Percentiles rank a stretch among this genome's conserved stretches.
Evolutionary conservation across 1,140 invertebrate genomes (phyloP).

Genomic region (Telenomus remus): DNA sequence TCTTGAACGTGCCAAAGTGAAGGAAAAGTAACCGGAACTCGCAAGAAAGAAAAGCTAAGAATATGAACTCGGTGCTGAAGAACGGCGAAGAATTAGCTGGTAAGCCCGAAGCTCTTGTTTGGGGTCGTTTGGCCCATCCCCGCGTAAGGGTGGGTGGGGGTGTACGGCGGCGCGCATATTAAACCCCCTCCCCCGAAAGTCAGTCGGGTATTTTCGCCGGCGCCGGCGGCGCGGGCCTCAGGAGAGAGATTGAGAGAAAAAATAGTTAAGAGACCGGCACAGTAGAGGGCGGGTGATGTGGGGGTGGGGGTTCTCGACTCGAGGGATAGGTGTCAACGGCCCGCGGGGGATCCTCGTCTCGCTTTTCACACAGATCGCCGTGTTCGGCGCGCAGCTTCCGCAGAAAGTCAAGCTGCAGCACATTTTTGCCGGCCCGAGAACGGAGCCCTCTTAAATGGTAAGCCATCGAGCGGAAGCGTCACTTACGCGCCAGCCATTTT

Average conservation of each 20-base stretch:
- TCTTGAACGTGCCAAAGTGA: too few relatives aligned
- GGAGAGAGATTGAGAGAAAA: constrained; percentile 66
- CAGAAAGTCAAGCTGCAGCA: not conserved
- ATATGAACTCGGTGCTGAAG: not conserved
- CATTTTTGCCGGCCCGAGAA: constrained; percentile 12
- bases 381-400: constrained; percentile 18
- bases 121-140: not conserved
- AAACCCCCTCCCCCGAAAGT: not conserved
- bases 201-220: constrained; percentile 69
- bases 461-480: constrained; percentile 35
- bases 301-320: constrained; percentile 67
- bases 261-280: constrained; percentile 74
- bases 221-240: constrained; percentile 53
- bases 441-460: constrained; percentile 62
- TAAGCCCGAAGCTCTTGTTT: too few relatives aligned
- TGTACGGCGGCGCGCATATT: constrained; percentile 20
- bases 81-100: too few relatives aligned
- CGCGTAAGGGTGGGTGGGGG: not conserved
- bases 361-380: constrained; percentile 33
- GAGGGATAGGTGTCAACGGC: constrained; percentile 73
- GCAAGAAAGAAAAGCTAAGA: too few relatives aligned
- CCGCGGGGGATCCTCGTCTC: constrained; percentile 60
- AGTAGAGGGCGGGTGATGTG: constrained; percentile 71
- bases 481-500: constrained; percentile 65
- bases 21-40: too few relatives aligned